These are phyloP conservation scores for Caenorhabditis doughertyi DNA, from an alignment of 2,888 invertebrate genomes.

Conservation along the genomic window DNA sequence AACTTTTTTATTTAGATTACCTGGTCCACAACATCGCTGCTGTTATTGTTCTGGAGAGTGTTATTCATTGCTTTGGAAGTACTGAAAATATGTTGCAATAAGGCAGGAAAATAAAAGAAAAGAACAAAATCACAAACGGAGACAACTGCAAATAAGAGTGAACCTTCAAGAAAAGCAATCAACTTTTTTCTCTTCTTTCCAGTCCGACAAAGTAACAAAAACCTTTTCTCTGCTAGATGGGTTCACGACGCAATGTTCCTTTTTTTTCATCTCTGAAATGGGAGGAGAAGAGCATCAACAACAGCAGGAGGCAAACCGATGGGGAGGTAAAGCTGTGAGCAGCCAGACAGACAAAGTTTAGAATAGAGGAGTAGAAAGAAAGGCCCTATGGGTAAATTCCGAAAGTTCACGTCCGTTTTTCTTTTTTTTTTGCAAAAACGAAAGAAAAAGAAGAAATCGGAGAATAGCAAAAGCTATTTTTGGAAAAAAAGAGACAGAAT, in stretches of 20 bases:
- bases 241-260: constrained; percentile 30
- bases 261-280: constrained; percentile 43
- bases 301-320: background rate
- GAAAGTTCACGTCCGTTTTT: constrained; percentile 42
- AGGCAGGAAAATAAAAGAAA: background rate
- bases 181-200: background rate
- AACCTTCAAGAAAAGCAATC: background rate
- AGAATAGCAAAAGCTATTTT: constrained; percentile 8
- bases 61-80: background rate
- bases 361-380: background rate
- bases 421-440: constrained; percentile 12
- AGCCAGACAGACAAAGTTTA: constrained; percentile 20
- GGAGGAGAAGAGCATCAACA: background rate
- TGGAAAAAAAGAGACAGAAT: background rate
- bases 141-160: background rate
- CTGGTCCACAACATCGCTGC: constrained; percentile 20
- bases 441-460: constrained; percentile 12
- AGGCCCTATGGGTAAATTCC: constrained; percentile 24
- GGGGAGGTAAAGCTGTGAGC: constrained; percentile 28
- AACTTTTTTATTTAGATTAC: too few species aligned
- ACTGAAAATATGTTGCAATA: background rate
- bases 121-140: background rate
- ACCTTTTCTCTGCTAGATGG: background rate
- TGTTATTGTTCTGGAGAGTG: background rate
- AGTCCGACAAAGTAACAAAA: background rate